Conservation (phyloP, 2,113 vertebrate genomes). For the Limnothrissa miodon region DNA sequence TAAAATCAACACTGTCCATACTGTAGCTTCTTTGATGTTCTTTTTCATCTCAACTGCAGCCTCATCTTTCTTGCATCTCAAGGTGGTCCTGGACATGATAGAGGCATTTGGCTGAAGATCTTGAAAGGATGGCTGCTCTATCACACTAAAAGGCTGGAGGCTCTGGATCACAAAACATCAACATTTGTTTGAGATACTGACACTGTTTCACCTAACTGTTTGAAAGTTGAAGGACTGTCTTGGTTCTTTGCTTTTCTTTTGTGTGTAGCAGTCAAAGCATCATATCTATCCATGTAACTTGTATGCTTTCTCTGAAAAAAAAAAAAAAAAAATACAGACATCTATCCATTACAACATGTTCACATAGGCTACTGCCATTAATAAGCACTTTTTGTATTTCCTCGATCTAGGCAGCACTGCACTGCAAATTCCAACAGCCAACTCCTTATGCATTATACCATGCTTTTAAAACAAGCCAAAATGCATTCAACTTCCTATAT, state of each 20-base stretch:
- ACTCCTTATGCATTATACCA: too few relatives aligned
- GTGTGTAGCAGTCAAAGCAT: slow-evolving; percentile 9
- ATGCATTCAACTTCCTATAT: too few relatives aligned
- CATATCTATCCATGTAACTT: background rate
- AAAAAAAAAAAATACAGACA: slow-evolving; percentile 6
- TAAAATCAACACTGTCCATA: slow-evolving; percentile 5
- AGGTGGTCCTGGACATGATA: slow-evolving; percentile 30
- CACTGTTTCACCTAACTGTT: slow-evolving; percentile 19
- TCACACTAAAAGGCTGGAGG: slow-evolving; percentile 37
- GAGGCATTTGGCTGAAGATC: slow-evolving; percentile 28
- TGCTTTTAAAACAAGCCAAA: too few relatives aligned
- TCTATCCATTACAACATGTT: background rate
- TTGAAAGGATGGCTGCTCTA: slow-evolving; percentile 32
- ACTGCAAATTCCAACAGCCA: too few relatives aligned
- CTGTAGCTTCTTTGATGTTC: slow-evolving; percentile 21
- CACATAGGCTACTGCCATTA: too few relatives aligned
- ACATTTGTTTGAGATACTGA: slow-evolving; percentile 10
- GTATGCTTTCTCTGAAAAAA: slow-evolving; percentile 32
- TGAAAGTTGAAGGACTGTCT: background rate
- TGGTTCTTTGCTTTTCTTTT: slow-evolving; percentile 20
- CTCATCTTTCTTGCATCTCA: slow-evolving; percentile 16
- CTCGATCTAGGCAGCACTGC: too few relatives aligned
- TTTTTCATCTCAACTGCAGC: slow-evolving; percentile 24
- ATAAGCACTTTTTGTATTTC: too few relatives aligned
- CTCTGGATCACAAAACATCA: slow-evolving; percentile 33